Percentiles rank a stretch among this genome's conserved stretches.
Evolutionary conservation across 2,888 invertebrate genomes (phyloP).

Genomic region (Monoplex corrugatus): DNA sequence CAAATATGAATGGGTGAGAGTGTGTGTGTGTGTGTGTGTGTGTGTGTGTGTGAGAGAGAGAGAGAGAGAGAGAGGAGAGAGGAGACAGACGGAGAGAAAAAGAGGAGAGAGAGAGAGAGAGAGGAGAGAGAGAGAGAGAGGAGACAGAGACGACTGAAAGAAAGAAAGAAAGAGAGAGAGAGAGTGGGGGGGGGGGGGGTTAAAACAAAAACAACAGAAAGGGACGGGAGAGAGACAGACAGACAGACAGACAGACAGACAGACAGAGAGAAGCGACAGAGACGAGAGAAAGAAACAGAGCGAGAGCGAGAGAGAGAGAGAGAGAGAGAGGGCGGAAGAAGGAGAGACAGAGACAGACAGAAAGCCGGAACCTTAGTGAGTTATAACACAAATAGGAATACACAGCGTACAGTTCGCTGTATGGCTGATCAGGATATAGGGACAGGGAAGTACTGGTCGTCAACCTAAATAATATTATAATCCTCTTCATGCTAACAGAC

Average conservation of each 20-base stretch:
- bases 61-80: constrained; percentile 33
- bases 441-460: too few relatives aligned
- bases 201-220: not conserved
- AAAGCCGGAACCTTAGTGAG: too few relatives aligned
- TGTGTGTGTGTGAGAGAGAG: constrained; percentile 22
- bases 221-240: not conserved
- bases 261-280: not conserved
- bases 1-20: too few relatives aligned
- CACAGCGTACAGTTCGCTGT: too few relatives aligned
- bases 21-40: not conserved
- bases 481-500: too few relatives aligned
- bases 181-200: not conserved
- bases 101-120: constrained; percentile 14
- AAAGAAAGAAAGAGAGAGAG: not conserved
- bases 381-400: too few relatives aligned
- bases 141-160: not conserved
- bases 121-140: constrained; percentile 2
- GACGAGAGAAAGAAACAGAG: too few relatives aligned
- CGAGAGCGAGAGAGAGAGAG: not conserved
- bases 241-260: too few relatives aligned
- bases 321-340: constrained; percentile 41
- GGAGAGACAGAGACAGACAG: constrained; percentile 27
- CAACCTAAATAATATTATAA: too few relatives aligned
- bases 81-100: constrained; percentile 32
- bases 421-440: too few relatives aligned